These are phyloP conservation scores for Altica lythri DNA, from an alignment of 2,888 invertebrate species.

Conservation along the genomic window DNA sequence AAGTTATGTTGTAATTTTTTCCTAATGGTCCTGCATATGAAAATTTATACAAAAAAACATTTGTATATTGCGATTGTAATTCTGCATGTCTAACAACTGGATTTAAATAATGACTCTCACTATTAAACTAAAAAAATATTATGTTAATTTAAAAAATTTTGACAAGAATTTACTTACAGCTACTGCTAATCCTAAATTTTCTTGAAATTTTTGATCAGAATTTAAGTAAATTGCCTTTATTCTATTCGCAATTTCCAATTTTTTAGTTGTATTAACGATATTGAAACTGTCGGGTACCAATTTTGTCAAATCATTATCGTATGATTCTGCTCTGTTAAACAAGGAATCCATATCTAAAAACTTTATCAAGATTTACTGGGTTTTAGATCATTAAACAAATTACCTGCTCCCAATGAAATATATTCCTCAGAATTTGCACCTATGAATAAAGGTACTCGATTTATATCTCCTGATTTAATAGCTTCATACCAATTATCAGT, in stretches of 20 bases:
- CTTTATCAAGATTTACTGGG: no score
- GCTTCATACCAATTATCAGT: conserved; percentile 32
- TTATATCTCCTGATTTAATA: conserved; percentile 33
- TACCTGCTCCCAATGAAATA: conserved; percentile 28
- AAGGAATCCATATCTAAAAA: conserved; percentile 31
- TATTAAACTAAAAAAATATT: conserved; percentile 30
- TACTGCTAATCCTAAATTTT: conserved; percentile 34
- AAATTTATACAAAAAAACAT: conserved; percentile 38
- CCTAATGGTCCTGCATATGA: conserved; percentile 37
- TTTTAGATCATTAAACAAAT: not conserved
- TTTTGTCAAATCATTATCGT: conserved; percentile 25
- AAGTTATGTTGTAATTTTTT: conserved; percentile 25
- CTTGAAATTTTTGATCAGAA: conserved; percentile 23
- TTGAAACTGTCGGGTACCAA: conserved; percentile 31
- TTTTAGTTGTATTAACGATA: conserved; percentile 19
- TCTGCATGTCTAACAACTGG: conserved; percentile 35
- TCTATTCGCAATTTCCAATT: conserved; percentile 27
- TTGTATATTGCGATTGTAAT: conserved; percentile 33
- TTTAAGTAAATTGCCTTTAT: conserved; percentile 34
- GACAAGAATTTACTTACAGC: conserved; percentile 34
- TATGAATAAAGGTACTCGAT: conserved; percentile 36
- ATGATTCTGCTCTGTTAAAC: conserved; percentile 17
- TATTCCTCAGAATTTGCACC: conserved; percentile 41
- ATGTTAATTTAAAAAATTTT: not conserved
- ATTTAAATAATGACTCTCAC: conserved; percentile 34